Conservation (phyloP, 2,113 vertebrate genomes). For the Muscicapa adusta region DNA sequence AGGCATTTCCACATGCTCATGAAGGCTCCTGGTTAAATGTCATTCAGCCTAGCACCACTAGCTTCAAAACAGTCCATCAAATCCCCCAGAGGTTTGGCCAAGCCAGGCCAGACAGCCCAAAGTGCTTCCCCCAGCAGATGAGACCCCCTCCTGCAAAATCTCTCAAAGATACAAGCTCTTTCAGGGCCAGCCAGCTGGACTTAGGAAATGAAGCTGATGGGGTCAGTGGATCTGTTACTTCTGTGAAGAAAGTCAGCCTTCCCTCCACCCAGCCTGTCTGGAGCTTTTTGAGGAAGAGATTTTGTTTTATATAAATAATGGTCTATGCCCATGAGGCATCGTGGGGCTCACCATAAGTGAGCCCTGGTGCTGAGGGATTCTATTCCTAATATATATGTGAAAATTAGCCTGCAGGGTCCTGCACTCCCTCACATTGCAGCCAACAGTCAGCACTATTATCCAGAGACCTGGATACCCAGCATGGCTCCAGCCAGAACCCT, state of each 20-base stretch:
- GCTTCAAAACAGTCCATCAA: background rate
- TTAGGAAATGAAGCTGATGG: fast-evolving
- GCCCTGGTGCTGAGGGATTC: background rate
- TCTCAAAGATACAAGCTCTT: background rate
- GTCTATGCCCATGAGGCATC: background rate
- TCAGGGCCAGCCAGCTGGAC: fast-evolving
- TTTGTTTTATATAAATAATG: background rate
- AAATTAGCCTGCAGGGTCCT: background rate
- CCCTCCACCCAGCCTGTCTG: background rate
- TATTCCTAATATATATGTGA: background rate
- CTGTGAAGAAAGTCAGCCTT: background rate
- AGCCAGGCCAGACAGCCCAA: background rate
- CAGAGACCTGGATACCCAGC: background rate
- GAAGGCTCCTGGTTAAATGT: background rate
- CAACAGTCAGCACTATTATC: background rate
- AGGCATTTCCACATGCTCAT: background rate
- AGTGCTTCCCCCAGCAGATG: background rate
- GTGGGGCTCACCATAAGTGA: fast-evolving
- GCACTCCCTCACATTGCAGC: background rate
- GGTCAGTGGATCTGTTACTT: background rate
- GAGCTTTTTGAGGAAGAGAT: background rate
- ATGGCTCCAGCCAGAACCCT: fast-evolving
- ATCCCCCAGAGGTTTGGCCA: background rate
- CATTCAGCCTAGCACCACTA: background rate
- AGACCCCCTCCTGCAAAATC: background rate